phyloP scores from a whole-genome alignment of 2,797 vertebrate species.

The Clarias platycephalus region DNA sequence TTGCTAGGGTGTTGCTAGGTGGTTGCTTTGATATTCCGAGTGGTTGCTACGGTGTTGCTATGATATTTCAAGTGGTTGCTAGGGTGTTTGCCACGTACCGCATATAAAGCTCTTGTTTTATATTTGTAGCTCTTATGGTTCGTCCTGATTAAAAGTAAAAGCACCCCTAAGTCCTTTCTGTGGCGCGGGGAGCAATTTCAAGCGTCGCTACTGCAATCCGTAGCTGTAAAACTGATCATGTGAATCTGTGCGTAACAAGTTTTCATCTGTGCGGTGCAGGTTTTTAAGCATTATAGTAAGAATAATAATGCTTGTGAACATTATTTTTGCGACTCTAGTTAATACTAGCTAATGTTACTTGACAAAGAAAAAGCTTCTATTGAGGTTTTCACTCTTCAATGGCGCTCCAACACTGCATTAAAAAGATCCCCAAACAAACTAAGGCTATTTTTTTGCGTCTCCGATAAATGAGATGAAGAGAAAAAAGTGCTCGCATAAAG shows the following conservation, averaged over 20 bases:
- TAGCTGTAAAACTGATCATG: background rate
- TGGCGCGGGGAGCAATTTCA: background rate
- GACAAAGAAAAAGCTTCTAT: background rate
- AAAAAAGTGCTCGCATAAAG: background rate
- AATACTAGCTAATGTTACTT: background rate
- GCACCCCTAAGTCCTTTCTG: background rate
- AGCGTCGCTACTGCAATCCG: too few species aligned
- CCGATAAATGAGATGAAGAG: background rate
- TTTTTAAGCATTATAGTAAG: background rate
- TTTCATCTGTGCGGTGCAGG: background rate
- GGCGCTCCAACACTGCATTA: too few species aligned
- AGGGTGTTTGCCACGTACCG: background rate
- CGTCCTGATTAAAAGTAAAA: background rate
- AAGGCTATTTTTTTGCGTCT: background rate
- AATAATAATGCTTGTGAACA: background rate
- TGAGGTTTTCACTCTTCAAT: background rate
- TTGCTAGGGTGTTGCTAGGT: background rate
- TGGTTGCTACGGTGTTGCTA: background rate
- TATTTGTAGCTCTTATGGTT: background rate
- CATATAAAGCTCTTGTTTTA: background rate
- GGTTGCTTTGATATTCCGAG: background rate
- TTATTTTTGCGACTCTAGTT: background rate
- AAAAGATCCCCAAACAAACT: background rate
- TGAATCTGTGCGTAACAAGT: background rate
- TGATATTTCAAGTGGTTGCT: background rate